A percentile compares a stretch with the other conserved stretches of the same genome.
phyloP scores from a whole-genome alignment of 2,797 vertebrate genomes.

The Pyrocephalus nanus region DNA sequence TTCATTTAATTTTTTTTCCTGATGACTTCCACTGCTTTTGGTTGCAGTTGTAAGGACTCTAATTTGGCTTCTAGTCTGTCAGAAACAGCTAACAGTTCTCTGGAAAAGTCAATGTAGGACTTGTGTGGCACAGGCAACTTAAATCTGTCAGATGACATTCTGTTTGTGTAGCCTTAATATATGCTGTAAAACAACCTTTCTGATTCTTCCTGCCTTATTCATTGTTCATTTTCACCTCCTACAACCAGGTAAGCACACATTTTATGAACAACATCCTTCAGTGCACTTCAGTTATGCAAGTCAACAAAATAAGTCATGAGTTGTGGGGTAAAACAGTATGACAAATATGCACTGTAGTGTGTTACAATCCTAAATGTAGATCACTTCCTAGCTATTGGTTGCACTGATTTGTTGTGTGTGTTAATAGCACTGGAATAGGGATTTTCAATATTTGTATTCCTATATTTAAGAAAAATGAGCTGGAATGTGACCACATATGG shows the following conservation, averaged over 20 bases:
- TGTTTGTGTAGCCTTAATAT: neutral
- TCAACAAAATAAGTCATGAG: neutral
- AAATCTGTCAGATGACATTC: neutral
- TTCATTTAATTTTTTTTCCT: neutral
- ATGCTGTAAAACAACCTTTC: neutral
- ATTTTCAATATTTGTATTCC: neutral
- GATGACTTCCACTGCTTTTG: neutral
- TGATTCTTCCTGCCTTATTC: neutral
- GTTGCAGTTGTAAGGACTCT: neutral
- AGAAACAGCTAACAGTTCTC: neutral
- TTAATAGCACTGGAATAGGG: neutral
- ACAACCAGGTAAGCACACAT: neutral
- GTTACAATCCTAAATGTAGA: neutral
- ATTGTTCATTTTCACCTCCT: slow-evolving; percentile 4
- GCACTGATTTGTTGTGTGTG: neutral
- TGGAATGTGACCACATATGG: neutral
- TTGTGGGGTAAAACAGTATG: neutral
- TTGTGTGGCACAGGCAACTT: neutral
- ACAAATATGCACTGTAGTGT: neutral
- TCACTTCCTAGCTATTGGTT: neutral
- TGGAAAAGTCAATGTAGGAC: neutral
- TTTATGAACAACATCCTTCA: neutral
- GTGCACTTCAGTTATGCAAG: neutral
- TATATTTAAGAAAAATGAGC: neutral
- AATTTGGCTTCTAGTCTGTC: neutral